phyloP scores from a whole-genome alignment of 2,888 invertebrate genomes.

The Campaea margaritaria region DNA sequence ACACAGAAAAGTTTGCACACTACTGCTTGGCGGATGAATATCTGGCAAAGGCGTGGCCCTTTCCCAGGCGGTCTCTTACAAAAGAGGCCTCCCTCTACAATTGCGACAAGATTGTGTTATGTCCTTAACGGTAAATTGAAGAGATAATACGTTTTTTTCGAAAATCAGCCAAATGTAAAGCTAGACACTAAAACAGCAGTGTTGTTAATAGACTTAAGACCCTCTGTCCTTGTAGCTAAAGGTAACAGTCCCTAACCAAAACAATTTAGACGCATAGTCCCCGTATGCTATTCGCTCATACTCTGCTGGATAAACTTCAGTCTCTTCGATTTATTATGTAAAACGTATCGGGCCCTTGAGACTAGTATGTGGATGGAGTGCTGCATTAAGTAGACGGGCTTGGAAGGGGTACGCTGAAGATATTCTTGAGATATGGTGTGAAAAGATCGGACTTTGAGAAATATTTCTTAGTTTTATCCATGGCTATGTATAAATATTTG shows the following conservation, averaged over 20 bases:
- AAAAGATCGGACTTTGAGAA: background rate
- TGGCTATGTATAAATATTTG: background rate
- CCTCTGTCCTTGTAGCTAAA: background rate
- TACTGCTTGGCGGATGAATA: no score
- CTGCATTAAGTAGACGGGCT: conserved; percentile 54
- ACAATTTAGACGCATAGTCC: conserved; percentile 37
- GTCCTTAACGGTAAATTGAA: no score
- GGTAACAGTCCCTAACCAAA: conserved; percentile 6
- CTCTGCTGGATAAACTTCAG: conserved; percentile 39
- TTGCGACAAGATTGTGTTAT: no score
- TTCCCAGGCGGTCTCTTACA: no score
- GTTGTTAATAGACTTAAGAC: no score
- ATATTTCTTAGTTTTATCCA: background rate
- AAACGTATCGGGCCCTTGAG: conserved; percentile 47
- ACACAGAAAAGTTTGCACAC: no score
- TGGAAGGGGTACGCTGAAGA: conserved; percentile 3
- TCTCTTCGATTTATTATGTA: conserved; percentile 47
- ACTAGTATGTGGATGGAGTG: conserved; percentile 43
- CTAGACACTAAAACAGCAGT: no score
- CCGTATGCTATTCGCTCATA: conserved; percentile 40
- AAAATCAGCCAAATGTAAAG: no score
- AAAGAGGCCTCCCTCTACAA: no score
- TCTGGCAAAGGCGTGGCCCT: no score
- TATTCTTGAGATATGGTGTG: conserved; percentile 8
- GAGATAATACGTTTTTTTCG: no score